Percentiles rank a stretch among this genome's conserved stretches.
phyloP scores from a whole-genome alignment of 2,888 invertebrate species.

The Ichneumon xanthorius region DNA sequence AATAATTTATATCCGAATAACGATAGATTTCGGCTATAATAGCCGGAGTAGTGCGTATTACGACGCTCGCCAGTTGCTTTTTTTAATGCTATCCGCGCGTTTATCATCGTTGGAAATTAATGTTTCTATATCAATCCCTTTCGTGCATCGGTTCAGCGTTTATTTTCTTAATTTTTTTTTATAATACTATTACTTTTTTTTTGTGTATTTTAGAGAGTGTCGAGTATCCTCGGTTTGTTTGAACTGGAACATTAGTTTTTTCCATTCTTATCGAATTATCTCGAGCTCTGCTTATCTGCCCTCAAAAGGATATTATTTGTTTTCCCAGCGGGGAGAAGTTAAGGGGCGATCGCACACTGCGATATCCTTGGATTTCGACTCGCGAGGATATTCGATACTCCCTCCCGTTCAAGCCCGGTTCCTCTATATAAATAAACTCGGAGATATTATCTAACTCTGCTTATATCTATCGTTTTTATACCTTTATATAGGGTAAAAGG shows the following conservation, averaged over 20 bases:
- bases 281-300: not conserved
- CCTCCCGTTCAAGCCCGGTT: slow-evolving; percentile 18
- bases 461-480: slow-evolving; percentile 37
- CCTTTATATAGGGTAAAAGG: slow-evolving; percentile 10
- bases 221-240: slow-evolving; percentile 17
- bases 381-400: slow-evolving; percentile 41
- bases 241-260: not conserved
- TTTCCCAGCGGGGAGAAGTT: slow-evolving; percentile 3
- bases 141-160: slow-evolving; percentile 76
- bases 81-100: slow-evolving; percentile 19
- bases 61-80: slow-evolving; percentile 13
- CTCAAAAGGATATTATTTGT: slow-evolving; percentile 32
- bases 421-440: slow-evolving; percentile 45
- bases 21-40: slow-evolving; percentile 10
- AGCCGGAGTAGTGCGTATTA: slow-evolving; percentile 14
- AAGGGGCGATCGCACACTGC: slow-evolving; percentile 1
- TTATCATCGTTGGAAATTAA: slow-evolving; percentile 48
- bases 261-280: slow-evolving; percentile 9
- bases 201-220: not conserved
- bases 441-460: slow-evolving; percentile 25
- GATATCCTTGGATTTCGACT: slow-evolving; percentile 10
- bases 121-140: slow-evolving; percentile 74
- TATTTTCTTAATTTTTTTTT: slow-evolving; percentile 45
- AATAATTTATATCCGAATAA: slow-evolving; percentile 28
- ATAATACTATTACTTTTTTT: not conserved